phyloP scores from a whole-genome alignment of 2,888 invertebrate genomes.

The Athalia rosae region DNA sequence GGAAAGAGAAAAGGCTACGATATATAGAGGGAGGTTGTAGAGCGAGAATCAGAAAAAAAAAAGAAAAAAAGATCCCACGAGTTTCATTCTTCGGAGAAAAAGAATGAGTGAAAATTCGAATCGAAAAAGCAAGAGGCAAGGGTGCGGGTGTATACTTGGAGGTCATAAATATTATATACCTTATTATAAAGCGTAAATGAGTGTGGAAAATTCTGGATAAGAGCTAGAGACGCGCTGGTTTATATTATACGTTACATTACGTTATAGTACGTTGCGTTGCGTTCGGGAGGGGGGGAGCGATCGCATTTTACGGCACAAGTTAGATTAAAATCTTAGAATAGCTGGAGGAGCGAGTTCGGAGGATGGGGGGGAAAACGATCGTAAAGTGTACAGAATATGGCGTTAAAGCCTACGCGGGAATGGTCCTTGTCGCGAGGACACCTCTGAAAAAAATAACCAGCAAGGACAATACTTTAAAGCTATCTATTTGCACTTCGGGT shows the following conservation, averaged over 20 bases:
- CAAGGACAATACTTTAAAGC: conserved; percentile 31
- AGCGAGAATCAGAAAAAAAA: background rate
- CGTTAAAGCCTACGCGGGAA: background rate
- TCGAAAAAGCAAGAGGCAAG: conserved; percentile 9
- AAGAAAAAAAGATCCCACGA: background rate
- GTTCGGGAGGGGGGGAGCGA: conserved; percentile 48
- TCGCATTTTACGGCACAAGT: conserved; percentile 59
- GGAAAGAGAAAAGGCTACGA: too few relatives aligned
- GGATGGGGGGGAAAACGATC: conserved; percentile 8
- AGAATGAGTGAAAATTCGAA: conserved; percentile 7
- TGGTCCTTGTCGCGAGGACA: conserved; percentile 26
- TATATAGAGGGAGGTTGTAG: too few relatives aligned
- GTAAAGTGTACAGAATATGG: conserved; percentile 37
- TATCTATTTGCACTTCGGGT: conserved; percentile 37
- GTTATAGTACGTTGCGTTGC: conserved; percentile 1
- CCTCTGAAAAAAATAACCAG: conserved; percentile 22
- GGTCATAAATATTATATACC: background rate
- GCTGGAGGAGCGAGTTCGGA: background rate
- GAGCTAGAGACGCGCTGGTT: background rate
- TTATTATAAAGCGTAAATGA: conserved; percentile 21
- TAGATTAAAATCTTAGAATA: conserved; percentile 59
- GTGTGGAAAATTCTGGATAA: conserved; percentile 31
- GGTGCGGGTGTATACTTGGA: too few relatives aligned
- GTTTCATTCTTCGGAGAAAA: background rate
- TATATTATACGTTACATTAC: background rate